A percentile compares a stretch with the other conserved stretches of the same genome.
phyloP scores from a whole-genome alignment of 2,113 vertebrate species.

The Eira barbara region DNA sequence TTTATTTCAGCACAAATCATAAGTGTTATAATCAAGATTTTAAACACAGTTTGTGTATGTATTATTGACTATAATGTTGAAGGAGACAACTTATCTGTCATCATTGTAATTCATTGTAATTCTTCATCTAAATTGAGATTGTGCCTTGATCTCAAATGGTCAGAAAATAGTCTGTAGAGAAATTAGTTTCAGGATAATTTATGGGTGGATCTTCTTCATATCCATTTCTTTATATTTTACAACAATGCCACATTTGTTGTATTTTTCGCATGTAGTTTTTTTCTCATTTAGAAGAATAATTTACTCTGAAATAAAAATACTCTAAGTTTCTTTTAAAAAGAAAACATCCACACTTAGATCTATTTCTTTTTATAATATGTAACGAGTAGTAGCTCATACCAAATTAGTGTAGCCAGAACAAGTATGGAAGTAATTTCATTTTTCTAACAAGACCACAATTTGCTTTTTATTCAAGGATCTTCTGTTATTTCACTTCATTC shows the following conservation, averaged over 20 bases:
- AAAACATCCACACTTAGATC: not conserved
- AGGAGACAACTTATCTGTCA: not conserved
- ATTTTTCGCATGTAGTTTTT: not conserved
- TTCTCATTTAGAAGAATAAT: constrained; percentile 1
- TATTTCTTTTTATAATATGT: constrained; percentile 21
- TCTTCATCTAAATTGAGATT: not conserved
- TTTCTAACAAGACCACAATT: not conserved
- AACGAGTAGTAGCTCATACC: not conserved
- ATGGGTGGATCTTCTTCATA: not conserved
- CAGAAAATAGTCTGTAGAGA: not conserved
- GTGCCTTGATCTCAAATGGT: not conserved
- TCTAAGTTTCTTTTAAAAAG: not conserved
- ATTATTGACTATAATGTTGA: not conserved
- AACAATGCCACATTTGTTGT: not conserved
- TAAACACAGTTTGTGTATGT: not conserved
- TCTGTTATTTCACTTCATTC: not conserved
- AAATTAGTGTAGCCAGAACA: not conserved
- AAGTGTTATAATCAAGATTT: not conserved
- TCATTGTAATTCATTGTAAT: not conserved
- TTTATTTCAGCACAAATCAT: not conserved
- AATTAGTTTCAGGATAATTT: not conserved
- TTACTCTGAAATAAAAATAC: not conserved
- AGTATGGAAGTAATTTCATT: not conserved
- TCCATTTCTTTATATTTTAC: not conserved
- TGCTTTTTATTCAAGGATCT: not conserved